Conservation (phyloP, 2,888 invertebrate genomes). For the Agrilus mali region DNA sequence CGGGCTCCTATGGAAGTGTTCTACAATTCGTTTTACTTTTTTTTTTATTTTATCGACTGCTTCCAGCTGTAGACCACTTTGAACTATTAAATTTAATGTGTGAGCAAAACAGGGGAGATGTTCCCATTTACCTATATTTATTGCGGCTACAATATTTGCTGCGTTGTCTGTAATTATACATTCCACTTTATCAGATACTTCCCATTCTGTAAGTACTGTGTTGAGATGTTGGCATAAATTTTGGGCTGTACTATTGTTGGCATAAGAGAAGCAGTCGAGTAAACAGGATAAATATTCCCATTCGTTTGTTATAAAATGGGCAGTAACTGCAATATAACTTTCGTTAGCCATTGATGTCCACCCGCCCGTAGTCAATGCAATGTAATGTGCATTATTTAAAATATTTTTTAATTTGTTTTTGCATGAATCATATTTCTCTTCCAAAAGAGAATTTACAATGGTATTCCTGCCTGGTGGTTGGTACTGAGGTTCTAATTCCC, state of each 20-base stretch:
- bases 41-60: neutral
- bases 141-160: conserved; percentile 8
- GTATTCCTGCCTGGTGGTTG: conserved; percentile 5
- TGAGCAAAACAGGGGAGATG: conserved; percentile 11
- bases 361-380: neutral
- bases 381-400: neutral
- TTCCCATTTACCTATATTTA: conserved; percentile 6
- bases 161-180: conserved; percentile 10
- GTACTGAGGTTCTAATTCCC: neutral
- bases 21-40: conserved; percentile 9
- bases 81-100: conserved; percentile 3
- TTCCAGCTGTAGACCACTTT: neutral
- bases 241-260: conserved; percentile 8
- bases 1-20: conserved; percentile 9
- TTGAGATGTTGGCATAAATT: conserved; percentile 7
- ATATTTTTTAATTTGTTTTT: neutral
- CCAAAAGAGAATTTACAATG: neutral
- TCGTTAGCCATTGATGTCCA: conserved; percentile 6
- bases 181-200: conserved; percentile 6
- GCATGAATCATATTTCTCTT: neutral
- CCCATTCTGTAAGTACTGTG: conserved; percentile 6
- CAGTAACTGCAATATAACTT: conserved; percentile 7
- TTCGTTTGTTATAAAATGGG: conserved; percentile 9
- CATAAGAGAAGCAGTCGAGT: conserved; percentile 5
- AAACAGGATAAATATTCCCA: conserved; percentile 9